Conservation (phyloP, 2,888 invertebrate species). For the Apamea anceps region DNA sequence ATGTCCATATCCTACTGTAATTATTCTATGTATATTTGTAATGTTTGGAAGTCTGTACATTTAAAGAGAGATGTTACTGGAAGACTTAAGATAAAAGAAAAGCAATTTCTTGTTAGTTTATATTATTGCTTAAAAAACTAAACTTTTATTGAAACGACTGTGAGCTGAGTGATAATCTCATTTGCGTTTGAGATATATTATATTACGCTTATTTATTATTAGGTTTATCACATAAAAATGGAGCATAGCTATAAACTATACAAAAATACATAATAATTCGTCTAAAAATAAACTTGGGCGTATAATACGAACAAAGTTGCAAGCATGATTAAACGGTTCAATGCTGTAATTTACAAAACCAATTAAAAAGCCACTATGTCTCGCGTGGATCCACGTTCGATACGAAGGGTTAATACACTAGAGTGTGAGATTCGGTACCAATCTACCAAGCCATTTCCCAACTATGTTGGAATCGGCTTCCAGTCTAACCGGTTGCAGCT, state of each 20-base stretch:
- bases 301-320: background rate
- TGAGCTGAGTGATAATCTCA: slow-evolving; percentile 29
- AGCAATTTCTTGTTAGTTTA: slow-evolving; percentile 40
- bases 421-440: background rate
- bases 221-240: slow-evolving; percentile 37
- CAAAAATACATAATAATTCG: slow-evolving; percentile 14
- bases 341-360: background rate
- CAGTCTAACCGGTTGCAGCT: background rate
- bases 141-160: slow-evolving; percentile 35
- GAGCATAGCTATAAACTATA: slow-evolving; percentile 1
- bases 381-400: background rate
- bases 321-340: background rate
- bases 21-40: slow-evolving; percentile 62
- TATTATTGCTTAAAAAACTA: slow-evolving; percentile 9
- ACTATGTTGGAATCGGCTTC: background rate
- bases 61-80: slow-evolving; percentile 25
- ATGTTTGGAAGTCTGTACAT: slow-evolving; percentile 53
- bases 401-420: background rate
- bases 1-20: slow-evolving; percentile 78
- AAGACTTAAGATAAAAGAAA: slow-evolving; percentile 38
- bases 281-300: background rate
- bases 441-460: background rate
- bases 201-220: slow-evolving; percentile 53
- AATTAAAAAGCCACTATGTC: background rate
- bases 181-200: slow-evolving; percentile 30